Percentiles rank a stretch among this genome's conserved stretches.
Evolutionary conservation across 1,140 invertebrate genomes (phyloP).

Genomic region (Penaeus japonicus): DNA sequence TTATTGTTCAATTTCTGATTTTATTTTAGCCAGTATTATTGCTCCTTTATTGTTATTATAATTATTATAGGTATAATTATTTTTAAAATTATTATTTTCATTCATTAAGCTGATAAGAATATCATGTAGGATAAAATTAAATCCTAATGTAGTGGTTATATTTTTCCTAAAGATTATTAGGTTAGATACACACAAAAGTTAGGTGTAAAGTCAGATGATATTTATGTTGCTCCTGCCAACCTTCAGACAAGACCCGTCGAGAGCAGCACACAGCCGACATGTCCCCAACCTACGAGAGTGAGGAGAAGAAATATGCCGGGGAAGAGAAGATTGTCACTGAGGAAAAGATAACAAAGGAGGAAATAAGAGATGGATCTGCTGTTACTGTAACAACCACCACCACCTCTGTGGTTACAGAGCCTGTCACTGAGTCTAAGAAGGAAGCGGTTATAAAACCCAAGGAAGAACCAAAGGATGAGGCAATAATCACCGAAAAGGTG

Average conservation of each 20-base stretch:
- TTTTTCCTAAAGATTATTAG: neutral
- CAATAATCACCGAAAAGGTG: slow-evolving; percentile 17
- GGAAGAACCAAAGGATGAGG: slow-evolving; percentile 34
- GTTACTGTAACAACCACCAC: slow-evolving; percentile 38
- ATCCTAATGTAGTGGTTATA: neutral
- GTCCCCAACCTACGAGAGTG: slow-evolving; percentile 65
- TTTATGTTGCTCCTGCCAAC: slow-evolving; percentile 49
- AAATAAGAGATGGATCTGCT: slow-evolving; percentile 53
- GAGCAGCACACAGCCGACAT: slow-evolving; percentile 52
- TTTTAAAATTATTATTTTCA: neutral
- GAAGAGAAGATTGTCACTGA: slow-evolving; percentile 72
- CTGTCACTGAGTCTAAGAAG: neutral
- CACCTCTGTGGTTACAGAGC: neutral
- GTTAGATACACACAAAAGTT: neutral
- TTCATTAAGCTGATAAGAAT: neutral
- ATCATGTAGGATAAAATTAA: neutral
- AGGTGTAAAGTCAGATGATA: neutral
- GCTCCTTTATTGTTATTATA: neutral
- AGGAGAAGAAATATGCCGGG: slow-evolving; percentile 76
- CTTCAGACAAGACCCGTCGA: slow-evolving; percentile 53
- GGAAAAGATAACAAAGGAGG: slow-evolving; percentile 60
- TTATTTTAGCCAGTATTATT: too few species aligned
- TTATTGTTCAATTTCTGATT: too few species aligned
- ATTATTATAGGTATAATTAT: neutral
- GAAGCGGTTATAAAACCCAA: neutral